Base-by-base conservation (phyloP, 1,140 invertebrate species). In the Hyles euphorbiae region DNA sequence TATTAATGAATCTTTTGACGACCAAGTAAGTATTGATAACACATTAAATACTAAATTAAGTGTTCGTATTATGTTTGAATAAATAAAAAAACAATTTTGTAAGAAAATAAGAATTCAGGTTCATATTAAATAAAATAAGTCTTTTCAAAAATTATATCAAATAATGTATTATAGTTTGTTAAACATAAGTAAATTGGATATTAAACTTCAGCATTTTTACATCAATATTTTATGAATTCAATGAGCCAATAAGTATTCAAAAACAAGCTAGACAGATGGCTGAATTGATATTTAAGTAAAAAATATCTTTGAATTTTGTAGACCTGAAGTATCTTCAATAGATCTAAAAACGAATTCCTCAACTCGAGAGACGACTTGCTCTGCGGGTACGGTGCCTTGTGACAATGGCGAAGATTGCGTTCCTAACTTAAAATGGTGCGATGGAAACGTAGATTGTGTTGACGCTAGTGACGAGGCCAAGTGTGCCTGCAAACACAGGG, bases 381-480 rank as follows among this genome's bases (percentile, higher is more conserved):
- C 71, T 2, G n/a, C 45, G 34, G 83, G 77, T 4, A 77, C 63
- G n/a, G 54, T 81, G 46, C 64, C 78, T 3, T 90, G 89, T 64
- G 49, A 58, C 7, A 72, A 72, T 46, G 76, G 81, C 50, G 80
- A 76, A 5, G 81, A 75, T 3, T 98, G 96, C 68, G 88, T 97
- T 3, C 63, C 83, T 9, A 77, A 83, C 7, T 73, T 70, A 0
- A 77, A 91, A 36, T 93, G 93, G 90, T 98, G 96, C 74, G 92
- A 98, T 77, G 92, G 92, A 50, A 87, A 89, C 3, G 92, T 95
- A 0, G 91, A 98, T 70, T 98, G 96, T 80, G 70, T 82, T 9
- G 96, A 98, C 79, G 93, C 91, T 4, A 95, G 94, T 64, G 96
- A 98, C 77, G 96, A 98, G 87, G 83, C 84, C 0, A 89, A 89